A percentile compares a stretch with the other conserved stretches of the same genome.
These are phyloP conservation scores for Tichodroma muraria DNA, from an alignment of 2,113 vertebrate species.

Conservation along the genomic window DNA sequence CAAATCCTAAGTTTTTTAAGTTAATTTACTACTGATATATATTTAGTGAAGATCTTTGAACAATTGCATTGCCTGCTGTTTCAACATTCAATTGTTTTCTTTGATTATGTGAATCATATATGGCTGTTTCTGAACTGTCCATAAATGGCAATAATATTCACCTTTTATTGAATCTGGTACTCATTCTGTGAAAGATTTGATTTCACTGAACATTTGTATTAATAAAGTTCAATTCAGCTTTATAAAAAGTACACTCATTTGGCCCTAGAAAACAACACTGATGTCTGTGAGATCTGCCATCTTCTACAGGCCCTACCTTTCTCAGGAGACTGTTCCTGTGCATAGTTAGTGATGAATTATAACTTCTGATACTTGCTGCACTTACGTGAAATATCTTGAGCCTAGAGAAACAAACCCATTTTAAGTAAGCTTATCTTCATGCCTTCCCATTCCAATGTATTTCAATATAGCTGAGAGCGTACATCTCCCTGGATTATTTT, in stretches of 20 bases:
- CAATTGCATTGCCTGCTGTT: not conserved
- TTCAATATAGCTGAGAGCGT: not conserved
- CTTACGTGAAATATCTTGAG: not conserved
- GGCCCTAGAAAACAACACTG: not conserved
- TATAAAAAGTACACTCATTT: not conserved
- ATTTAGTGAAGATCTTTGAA: not conserved
- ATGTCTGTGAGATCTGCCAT: not conserved
- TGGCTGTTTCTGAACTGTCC: not conserved
- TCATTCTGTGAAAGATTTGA: not conserved
- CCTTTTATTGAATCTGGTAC: not conserved
- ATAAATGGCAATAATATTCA: not conserved
- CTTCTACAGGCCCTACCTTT: not conserved
- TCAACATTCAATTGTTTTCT: not conserved
- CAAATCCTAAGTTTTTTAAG: not conserved
- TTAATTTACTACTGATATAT: not conserved
- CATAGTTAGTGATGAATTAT: not conserved
- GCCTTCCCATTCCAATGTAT: not conserved
- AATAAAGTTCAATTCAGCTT: not conserved
- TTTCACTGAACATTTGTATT: not conserved
- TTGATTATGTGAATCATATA: not conserved
- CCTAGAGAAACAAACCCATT: not conserved
- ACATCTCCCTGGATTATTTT: not conserved
- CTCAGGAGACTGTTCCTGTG: not conserved
- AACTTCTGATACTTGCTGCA: not conserved
- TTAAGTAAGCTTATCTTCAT: not conserved